Conservation (phyloP, 30 jellyfish, hydroid and myxozoan species). For the Cassiopea andromeda region DNA sequence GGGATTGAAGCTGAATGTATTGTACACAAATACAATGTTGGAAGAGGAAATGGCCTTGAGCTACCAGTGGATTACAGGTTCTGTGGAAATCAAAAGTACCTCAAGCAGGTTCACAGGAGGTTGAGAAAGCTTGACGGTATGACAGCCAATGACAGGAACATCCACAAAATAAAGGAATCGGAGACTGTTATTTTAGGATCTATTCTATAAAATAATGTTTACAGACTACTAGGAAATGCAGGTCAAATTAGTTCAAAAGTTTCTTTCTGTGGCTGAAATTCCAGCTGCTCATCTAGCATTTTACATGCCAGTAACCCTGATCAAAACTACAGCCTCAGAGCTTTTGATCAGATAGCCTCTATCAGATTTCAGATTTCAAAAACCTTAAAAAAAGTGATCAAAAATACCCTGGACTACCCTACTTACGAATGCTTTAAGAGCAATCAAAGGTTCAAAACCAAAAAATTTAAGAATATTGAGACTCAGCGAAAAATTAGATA, state of each 20-base stretch:
- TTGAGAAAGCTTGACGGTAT: constrained; percentile 5
- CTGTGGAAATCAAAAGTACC: constrained; percentile 29
- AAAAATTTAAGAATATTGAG: too few relatives aligned
- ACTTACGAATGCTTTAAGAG: too few relatives aligned
- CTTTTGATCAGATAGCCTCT: background rate
- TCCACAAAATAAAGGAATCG: constrained; percentile 23
- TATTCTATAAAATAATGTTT: background rate
- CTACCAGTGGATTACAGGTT: constrained; percentile 1
- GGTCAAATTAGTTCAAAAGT: background rate
- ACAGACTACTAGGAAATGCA: background rate
- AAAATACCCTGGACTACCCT: too few relatives aligned
- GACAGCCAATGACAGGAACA: constrained; percentile 26
- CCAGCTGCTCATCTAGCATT: background rate
- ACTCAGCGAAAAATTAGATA: too few relatives aligned
- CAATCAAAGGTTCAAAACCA: too few relatives aligned
- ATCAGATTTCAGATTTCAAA: background rate
- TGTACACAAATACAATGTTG: background rate
- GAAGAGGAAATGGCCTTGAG: background rate
- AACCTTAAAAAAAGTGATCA: background rate
- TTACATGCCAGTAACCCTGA: background rate
- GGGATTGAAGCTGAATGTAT: background rate
- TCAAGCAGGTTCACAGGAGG: constrained; percentile 47
- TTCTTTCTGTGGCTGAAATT: background rate
- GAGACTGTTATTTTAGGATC: constrained; percentile 14
- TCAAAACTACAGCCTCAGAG: background rate